phyloP scores from a whole-genome alignment of 2,113 vertebrate genomes.

The Seriola rivoliana region DNA sequence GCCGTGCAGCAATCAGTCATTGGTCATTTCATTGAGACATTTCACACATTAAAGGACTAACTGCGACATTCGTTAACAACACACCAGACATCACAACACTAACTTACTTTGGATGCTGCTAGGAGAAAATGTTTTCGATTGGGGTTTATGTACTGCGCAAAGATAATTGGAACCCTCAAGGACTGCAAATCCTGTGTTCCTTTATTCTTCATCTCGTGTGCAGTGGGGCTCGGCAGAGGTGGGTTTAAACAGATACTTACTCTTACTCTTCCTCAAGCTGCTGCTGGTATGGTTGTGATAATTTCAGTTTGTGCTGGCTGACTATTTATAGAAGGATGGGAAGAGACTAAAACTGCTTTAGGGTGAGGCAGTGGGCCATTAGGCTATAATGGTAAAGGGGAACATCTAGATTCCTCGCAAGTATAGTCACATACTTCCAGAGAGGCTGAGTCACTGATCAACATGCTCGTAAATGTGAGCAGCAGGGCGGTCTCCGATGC shows the following conservation, averaged over 20 bases:
- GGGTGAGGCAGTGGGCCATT: conserved; percentile 50
- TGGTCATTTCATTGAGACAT: conserved; percentile 11
- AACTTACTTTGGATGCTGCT: conserved; percentile 17
- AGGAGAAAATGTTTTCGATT: conserved; percentile 36
- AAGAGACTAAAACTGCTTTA: conserved; percentile 51
- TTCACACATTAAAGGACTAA: conserved; percentile 1
- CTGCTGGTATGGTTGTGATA: conserved; percentile 37
- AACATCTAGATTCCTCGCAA: conserved; percentile 53
- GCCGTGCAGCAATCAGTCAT: conserved; percentile 5
- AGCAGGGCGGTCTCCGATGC: neutral
- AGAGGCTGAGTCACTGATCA: conserved; percentile 83
- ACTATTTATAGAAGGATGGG: conserved; percentile 62
- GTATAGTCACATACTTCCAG: conserved; percentile 47
- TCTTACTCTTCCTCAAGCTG: conserved; percentile 30
- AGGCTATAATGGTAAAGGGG: conserved; percentile 25
- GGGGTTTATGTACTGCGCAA: conserved; percentile 30
- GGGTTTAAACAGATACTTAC: conserved; percentile 47
- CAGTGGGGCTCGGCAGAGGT: conserved; percentile 35
- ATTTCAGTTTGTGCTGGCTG: conserved; percentile 56
- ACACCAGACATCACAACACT: conserved; percentile 14
- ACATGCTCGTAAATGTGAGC: conserved; percentile 11
- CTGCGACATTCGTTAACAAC: neutral
- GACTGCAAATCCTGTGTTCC: conserved; percentile 27
- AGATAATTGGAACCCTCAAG: conserved; percentile 56
- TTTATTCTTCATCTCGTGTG: conserved; percentile 50